Conservation (phyloP, 2,888 invertebrate species). For the Caenorhabditis sinica region DNA sequence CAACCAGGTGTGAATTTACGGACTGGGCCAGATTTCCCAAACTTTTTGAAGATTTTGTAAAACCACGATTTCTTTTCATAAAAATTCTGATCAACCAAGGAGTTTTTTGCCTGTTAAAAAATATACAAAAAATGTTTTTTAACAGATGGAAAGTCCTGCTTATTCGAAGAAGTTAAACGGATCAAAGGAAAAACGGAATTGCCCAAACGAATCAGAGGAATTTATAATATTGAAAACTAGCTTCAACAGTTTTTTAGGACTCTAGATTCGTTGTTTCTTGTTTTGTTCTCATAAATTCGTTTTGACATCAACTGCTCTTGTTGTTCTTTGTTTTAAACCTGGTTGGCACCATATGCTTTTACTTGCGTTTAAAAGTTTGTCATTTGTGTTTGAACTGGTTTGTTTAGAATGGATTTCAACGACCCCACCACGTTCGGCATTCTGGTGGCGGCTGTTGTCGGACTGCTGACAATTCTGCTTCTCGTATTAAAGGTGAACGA, state of each 20-base stretch:
- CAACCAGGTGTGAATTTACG: too few species aligned
- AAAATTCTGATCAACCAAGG: too few species aligned
- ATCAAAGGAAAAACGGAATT: slow-evolving; percentile 87
- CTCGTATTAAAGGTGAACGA: slow-evolving; percentile 44
- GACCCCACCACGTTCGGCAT: slow-evolving; percentile 64
- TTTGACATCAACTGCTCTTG: not conserved
- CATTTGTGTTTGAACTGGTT: not conserved
- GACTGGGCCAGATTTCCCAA: too few species aligned
- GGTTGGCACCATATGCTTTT: slow-evolving; percentile 4
- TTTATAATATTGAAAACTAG: slow-evolving; percentile 75
- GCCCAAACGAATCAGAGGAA: slow-evolving; percentile 76
- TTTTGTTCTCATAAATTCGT: slow-evolving; percentile 11
- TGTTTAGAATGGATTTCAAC: slow-evolving; percentile 41
- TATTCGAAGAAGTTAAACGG: slow-evolving; percentile 90
- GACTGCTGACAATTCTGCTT: slow-evolving; percentile 59
- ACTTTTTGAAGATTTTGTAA: too few species aligned
- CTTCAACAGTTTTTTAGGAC: slow-evolving; percentile 54
- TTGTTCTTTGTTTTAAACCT: not conserved
- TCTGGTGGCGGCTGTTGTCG: slow-evolving; percentile 59
- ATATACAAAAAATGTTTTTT: slow-evolving; percentile 76
- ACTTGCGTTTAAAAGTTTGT: not conserved
- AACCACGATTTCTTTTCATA: too few species aligned
- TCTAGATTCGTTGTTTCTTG: slow-evolving; percentile 43
- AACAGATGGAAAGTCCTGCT: slow-evolving; percentile 88
- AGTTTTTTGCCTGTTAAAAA: not conserved